Percentiles rank a stretch among this genome's conserved stretches.
Conservation (phyloP, 2,888 invertebrate species). For the Adelognathus sp. region DNA sequence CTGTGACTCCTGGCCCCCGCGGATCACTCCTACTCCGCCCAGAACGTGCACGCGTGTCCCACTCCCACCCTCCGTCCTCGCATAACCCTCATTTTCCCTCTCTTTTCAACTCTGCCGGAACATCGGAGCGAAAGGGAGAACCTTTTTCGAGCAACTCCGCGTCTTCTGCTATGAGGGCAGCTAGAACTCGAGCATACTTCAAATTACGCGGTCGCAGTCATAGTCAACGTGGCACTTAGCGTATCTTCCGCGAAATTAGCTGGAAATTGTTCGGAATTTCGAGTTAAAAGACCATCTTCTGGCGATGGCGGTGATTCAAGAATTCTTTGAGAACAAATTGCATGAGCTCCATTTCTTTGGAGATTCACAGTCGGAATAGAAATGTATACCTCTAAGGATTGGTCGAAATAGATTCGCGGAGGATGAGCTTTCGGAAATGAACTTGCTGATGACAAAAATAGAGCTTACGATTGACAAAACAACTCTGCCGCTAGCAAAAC, state of each 20-base stretch:
- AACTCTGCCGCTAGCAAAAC: too few relatives aligned
- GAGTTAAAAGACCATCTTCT: not conserved
- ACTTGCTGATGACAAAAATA: too few relatives aligned
- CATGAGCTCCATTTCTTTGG: too few relatives aligned
- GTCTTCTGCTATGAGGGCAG: not conserved
- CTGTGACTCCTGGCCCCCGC: conserved; percentile 76
- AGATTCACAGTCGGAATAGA: too few relatives aligned
- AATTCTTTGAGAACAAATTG: not conserved
- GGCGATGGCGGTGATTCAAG: not conserved
- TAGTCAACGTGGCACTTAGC: not conserved
- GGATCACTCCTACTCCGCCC: conserved; percentile 76
- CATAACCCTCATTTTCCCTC: conserved; percentile 50
- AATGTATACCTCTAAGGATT: too few relatives aligned
- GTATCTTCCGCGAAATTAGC: not conserved
- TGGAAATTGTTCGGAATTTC: not conserved
- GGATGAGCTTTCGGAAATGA: too few relatives aligned
- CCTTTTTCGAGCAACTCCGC: not conserved
- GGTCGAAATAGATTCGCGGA: too few relatives aligned
- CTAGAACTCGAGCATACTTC: not conserved
- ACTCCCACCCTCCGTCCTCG: conserved; percentile 20
- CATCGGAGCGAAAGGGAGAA: conserved; percentile 19
- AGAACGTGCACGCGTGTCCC: conserved; percentile 76
- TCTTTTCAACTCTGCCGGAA: conserved; percentile 31
- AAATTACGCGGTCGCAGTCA: conserved; percentile 1
- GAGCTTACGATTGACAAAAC: too few relatives aligned